A percentile compares a stretch with the other conserved stretches of the same genome.
Evolutionary conservation across 2,113 vertebrate genomes (phyloP).

Genomic region (Galeopterus variegatus): DNA sequence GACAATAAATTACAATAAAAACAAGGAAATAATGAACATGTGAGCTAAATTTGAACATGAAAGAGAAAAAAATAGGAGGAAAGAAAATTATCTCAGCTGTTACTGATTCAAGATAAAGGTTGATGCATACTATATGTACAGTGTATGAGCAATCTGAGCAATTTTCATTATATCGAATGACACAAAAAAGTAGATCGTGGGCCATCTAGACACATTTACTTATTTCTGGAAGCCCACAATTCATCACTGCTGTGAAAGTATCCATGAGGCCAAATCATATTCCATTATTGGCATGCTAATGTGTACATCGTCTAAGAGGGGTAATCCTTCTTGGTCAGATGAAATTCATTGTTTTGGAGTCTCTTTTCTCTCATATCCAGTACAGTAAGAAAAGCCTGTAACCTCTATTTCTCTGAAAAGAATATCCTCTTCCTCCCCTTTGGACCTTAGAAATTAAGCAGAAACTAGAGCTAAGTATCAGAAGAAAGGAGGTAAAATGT

Average conservation of each 20-base stretch:
- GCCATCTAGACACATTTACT: conserved; percentile 42
- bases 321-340: conserved; percentile 49
- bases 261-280: conserved; percentile 48
- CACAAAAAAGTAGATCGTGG: background rate
- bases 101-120: conserved; percentile 56
- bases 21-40: background rate
- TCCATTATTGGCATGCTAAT: conserved; percentile 55
- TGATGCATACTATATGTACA: background rate
- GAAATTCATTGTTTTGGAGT: conserved; percentile 42
- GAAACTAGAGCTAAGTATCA: background rate
- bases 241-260: conserved; percentile 49
- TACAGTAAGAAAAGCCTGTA: background rate
- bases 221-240: conserved; percentile 18
- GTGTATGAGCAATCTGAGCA: background rate
- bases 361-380: background rate
- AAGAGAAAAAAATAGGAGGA: conserved; percentile 12
- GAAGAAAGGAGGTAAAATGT: background rate
- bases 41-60: conserved; percentile 57
- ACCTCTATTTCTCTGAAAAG: background rate
- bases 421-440: background rate
- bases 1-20: conserved; percentile 45
- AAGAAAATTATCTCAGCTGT: conserved; percentile 52
- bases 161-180: conserved; percentile 39
- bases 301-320: background rate
- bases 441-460: conserved; percentile 6